Evolutionary conservation across 2,888 invertebrate species (phyloP), one percentile per base, ranked within the genome.

Genomic region (Theretra japonica): DNA sequence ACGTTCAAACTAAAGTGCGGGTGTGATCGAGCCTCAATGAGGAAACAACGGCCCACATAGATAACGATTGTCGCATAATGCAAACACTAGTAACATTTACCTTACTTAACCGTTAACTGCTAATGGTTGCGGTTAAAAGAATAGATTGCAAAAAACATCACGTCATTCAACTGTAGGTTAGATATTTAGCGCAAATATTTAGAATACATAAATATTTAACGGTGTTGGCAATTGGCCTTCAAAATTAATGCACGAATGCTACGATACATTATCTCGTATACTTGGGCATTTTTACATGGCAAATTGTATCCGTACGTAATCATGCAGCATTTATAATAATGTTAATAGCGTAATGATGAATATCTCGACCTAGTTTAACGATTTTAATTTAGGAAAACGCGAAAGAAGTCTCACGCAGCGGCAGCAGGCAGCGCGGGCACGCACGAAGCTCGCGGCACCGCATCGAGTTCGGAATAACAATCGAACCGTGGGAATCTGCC

Each of bases 21-120:
- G 65, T 62, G 33, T 68, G 72, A 72, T 28, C 71, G 33, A 70
- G 68, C 19, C 73, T 85, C 83, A 83, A 84, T 83, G 80, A 92
- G 93, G 92, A 93, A 92, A 91, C 90, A 81, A 88, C 90, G 90
- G 83, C 89, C 91, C 83, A 91, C 82, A 89, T 92, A 91, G 94
- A 94, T 94, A 93, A 93, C 85, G 78, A 75, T 77, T 73, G 77
- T 80, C 81, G 82, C 82, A 82, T 76, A 82, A 79, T 81, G 81
- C 86, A 83, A 86, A 87, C 86, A 86, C 76, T 76, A 80, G 82
- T 86, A 85, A 83, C 78, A 82, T 77, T 78, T 68, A 70, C 70
- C 70, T 72, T 59, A 68, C 69, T 33, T 30, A 69, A 60, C 72
- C 33, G 65, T 53, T 71, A 71, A 71, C 60, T 56, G 60, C 62